phyloP scores from a whole-genome alignment of 2,797 vertebrate genomes.

The Paguma larvata region DNA sequence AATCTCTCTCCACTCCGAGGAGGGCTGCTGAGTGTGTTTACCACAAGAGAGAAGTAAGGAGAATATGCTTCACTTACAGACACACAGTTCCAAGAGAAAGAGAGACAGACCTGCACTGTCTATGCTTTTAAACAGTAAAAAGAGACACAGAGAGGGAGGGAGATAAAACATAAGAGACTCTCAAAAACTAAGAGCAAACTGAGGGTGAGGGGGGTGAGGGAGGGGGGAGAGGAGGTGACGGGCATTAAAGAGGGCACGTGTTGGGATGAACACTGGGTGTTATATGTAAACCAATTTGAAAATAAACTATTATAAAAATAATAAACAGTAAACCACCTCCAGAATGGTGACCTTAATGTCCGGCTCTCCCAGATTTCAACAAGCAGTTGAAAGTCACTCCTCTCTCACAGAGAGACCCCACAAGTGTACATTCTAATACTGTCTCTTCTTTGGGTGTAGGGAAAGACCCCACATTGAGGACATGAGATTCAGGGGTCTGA shows the following conservation, averaged over 20 bases:
- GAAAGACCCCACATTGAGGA: not conserved
- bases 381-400: not conserved
- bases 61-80: not conserved
- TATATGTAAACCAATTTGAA: no score
- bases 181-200: no score
- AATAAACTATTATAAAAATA: no score
- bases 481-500: not conserved
- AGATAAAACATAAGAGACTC: no score
- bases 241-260: no score
- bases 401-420: not conserved
- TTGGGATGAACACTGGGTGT: no score
- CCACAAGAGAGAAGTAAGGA: not conserved
- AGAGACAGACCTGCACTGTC: not conserved
- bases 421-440: not conserved
- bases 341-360: not conserved
- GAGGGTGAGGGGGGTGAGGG: no score
- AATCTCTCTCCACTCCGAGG: not conserved
- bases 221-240: no score
- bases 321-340: not conserved
- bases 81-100: not conserved
- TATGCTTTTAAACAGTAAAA: not conserved
- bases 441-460: not conserved
- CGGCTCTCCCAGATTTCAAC: not conserved
- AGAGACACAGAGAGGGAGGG: no score
- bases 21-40: not conserved